phyloP scores from a whole-genome alignment of 2,113 vertebrate genomes.

The Arizona elegans region DNA sequence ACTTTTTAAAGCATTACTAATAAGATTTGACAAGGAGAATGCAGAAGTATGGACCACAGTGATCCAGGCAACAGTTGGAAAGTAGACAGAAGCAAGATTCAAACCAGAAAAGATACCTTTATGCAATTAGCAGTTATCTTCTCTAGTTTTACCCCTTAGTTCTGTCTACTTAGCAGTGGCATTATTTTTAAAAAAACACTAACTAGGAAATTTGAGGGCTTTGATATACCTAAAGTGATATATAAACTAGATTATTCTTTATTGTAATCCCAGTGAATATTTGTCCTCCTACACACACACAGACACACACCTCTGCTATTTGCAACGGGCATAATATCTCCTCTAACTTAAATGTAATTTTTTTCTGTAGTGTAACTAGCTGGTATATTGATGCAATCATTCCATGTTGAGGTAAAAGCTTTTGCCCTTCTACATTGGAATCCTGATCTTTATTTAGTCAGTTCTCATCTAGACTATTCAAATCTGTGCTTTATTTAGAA shows the following conservation, averaged over 20 bases:
- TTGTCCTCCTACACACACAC: not conserved
- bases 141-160: not conserved
- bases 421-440: not conserved
- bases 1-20: not conserved
- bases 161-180: not conserved
- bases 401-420: not conserved
- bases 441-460: not conserved
- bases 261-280: too few species aligned
- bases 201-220: not conserved
- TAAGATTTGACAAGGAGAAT: not conserved
- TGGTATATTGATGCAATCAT: not conserved
- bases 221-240: not conserved
- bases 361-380: not conserved
- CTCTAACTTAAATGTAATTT: not conserved
- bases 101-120: not conserved
- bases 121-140: not conserved
- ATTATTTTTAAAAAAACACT: not conserved
- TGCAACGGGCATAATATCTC: not conserved
- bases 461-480: not conserved
- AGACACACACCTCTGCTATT: not conserved
- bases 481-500: not conserved
- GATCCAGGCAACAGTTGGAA: not conserved
- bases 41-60: not conserved
- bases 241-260: not conserved
- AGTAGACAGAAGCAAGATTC: not conserved